Conservation (phyloP, 2,113 vertebrate genomes). For the Coracopsis vasa region DNA sequence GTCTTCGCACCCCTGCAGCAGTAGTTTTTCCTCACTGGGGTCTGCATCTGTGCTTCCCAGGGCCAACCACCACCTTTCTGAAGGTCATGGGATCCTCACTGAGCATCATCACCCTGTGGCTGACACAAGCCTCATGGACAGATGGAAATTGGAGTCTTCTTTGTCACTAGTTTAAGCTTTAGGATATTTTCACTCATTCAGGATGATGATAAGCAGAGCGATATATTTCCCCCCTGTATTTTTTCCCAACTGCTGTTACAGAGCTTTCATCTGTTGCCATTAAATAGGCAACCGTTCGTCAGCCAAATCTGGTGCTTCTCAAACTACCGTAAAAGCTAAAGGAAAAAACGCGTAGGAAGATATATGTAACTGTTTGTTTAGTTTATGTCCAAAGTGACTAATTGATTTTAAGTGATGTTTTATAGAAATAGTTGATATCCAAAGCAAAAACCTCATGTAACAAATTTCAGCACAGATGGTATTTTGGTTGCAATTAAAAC, state of each 20-base stretch:
- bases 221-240: neutral
- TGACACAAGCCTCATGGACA: neutral
- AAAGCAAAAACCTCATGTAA: slow-evolving; percentile 8
- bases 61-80: neutral
- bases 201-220: neutral
- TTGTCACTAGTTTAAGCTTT: neutral
- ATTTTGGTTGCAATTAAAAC: slow-evolving; percentile 33
- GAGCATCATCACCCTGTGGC: rapidly evolving
- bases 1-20: neutral
- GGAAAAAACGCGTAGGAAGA: neutral
- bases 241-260: neutral
- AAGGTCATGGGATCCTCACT: neutral
- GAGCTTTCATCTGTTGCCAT: slow-evolving; percentile 7
- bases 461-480: slow-evolving; percentile 61
- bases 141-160: neutral
- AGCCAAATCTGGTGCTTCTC: neutral
- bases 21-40: neutral
- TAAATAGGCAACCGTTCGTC: neutral
- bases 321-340: neutral
- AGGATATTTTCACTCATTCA: neutral
- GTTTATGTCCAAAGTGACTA: slow-evolving; percentile 35
- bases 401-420: slow-evolving; percentile 31
- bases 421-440: slow-evolving; percentile 30
- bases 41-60: neutral
- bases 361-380: slow-evolving; percentile 23